Conservation (phyloP, 1,140 invertebrate species). For the Bactericera cockerelli region DNA sequence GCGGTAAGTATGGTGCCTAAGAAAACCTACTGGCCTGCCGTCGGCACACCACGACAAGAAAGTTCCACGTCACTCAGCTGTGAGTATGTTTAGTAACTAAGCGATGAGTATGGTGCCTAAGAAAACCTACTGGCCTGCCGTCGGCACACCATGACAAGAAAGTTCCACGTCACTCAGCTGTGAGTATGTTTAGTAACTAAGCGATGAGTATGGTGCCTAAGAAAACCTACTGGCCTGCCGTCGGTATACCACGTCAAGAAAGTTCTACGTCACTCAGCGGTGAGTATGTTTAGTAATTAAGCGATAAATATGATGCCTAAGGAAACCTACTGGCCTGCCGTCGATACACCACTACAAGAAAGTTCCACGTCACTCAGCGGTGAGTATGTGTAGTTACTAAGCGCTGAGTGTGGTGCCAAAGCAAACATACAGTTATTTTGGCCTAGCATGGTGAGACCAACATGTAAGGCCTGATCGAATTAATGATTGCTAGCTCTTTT, state of each 20-base stretch:
- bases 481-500: too few species aligned
- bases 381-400: too few species aligned
- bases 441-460: conserved; percentile 48
- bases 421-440: conserved; percentile 75
- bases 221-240: conserved; percentile 68
- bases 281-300: too few species aligned
- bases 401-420: too few species aligned
- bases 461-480: too few species aligned
- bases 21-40: conserved; percentile 68
- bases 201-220: too few species aligned
- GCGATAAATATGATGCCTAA: too few species aligned
- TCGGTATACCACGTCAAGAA: conserved; percentile 43
- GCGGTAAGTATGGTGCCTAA: too few species aligned
- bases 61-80: conserved; percentile 45
- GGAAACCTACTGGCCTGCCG: conserved; percentile 68
- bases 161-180: conserved; percentile 45
- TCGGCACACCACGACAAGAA: conserved; percentile 43
- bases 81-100: too few species aligned
- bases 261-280: conserved; percentile 45
- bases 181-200: too few species aligned
- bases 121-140: conserved; percentile 68
- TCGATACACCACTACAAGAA: conserved; percentile 43
- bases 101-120: too few species aligned
- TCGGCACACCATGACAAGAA: conserved; percentile 43
- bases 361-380: conserved; percentile 45